These are phyloP conservation scores for Calosoma granatense DNA, from an alignment of 1,140 invertebrate genomes.

Conservation along the genomic window DNA sequence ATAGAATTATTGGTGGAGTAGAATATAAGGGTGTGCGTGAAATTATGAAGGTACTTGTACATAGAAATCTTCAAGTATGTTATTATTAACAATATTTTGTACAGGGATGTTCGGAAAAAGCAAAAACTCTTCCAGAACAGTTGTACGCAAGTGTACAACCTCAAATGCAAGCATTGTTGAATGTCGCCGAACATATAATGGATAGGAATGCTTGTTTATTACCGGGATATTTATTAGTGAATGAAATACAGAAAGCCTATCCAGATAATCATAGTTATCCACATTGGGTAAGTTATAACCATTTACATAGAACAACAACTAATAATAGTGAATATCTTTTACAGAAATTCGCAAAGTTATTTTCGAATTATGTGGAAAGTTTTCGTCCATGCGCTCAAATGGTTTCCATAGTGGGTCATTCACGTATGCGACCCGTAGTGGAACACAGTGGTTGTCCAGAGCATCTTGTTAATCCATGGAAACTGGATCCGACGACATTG, in stretches of 20 bases:
- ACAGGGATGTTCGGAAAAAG: conserved; percentile 77
- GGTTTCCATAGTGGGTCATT: conserved; percentile 84
- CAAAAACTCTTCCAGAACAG: conserved; percentile 61
- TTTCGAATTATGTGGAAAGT: conserved; percentile 84
- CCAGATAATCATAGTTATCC: conserved; percentile 73
- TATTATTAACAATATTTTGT: conserved; percentile 25
- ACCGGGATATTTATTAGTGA: conserved; percentile 89
- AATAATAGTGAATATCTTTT: conserved; percentile 16
- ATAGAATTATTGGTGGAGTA: conserved; percentile 77
- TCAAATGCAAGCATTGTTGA: conserved; percentile 68
- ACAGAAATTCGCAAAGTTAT: conserved; percentile 73
- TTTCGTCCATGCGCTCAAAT: conserved; percentile 89
- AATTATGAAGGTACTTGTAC: conserved; percentile 69
- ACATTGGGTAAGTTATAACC: conserved; percentile 70
- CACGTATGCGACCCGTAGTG: conserved; percentile 85
- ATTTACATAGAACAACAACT: not conserved
- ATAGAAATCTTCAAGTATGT: conserved; percentile 12
- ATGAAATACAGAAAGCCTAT: conserved; percentile 84
- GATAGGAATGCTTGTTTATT: conserved; percentile 84
- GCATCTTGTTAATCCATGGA: conserved; percentile 84
- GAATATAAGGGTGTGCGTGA: conserved; percentile 92
- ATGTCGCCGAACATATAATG: conserved; percentile 80
- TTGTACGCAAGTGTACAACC: conserved; percentile 68
- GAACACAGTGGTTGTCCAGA: conserved; percentile 85
- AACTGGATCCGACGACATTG: conserved; percentile 76